Percentiles rank a stretch among this genome's conserved stretches.
Evolutionary conservation across 2,113 vertebrate species (phyloP).

Genomic region (Triplophysa rosa): DNA sequence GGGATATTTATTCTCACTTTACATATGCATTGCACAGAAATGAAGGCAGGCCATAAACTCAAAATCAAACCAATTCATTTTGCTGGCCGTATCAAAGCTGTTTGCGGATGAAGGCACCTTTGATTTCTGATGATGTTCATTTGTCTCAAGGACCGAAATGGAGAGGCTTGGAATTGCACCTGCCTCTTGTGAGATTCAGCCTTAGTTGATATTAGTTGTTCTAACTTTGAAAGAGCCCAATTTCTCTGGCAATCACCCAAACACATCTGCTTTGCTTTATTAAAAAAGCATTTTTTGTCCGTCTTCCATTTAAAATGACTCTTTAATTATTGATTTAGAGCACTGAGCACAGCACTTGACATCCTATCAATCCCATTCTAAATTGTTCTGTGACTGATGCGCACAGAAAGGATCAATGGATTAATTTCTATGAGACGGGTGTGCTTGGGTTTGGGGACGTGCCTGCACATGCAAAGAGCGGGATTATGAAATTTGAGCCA

Average conservation of each 20-base stretch:
- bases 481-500: constrained; percentile 78
- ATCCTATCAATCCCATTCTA: constrained; percentile 78
- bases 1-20: neutral
- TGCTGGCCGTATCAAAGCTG: neutral
- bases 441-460: constrained; percentile 74
- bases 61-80: neutral
- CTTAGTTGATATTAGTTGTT: neutral
- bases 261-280: constrained; percentile 22
- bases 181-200: neutral
- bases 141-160: neutral
- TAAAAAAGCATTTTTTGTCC: neutral
- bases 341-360: constrained; percentile 75
- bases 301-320: constrained; percentile 65
- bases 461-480: constrained; percentile 80
- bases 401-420: constrained; percentile 83
- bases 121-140: neutral
- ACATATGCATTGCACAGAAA: neutral
- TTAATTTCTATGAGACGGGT: constrained; percentile 79
- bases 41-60: neutral
- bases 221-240: neutral
- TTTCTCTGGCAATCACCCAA: constrained; percentile 4
- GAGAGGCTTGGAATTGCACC: neutral
- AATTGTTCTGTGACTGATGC: constrained; percentile 79
- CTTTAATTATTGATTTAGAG: constrained; percentile 74
- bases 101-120: neutral